Base-by-base conservation (phyloP, 2,888 invertebrate genomes). In the Ennomos erosarius region DNA sequence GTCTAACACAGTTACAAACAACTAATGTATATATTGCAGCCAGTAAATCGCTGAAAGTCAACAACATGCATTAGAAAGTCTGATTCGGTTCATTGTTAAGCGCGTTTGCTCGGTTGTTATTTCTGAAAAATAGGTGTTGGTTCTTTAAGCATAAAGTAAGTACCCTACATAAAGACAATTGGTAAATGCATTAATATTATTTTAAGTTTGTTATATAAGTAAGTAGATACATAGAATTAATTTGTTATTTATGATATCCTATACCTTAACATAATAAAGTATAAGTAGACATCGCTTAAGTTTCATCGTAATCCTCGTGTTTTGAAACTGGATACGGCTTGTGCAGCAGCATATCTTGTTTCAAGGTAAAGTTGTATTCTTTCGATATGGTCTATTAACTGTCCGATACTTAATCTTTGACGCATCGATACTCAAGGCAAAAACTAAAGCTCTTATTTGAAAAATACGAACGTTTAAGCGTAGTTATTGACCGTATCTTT, bases 301-400 rank as follows among this genome's bases (percentile, higher is more conserved):
- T 53, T 53, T 44, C 47, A 46, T 39, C 26, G 39, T 33, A 33
- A 10, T 52, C 36, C 46, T 67, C 56, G 62, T 75, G 71, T 78
- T 79, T 71, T 71, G 84, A 74, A 75, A 85, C 70, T 63, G 57
- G 76, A 85, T 78, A 79, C 68, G 57, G 55, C 26, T 52, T 54
- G 51, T 36, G 55, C 37, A 50, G 63, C 56, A 57, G 59, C 50
- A 65, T 74, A 69, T 84, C 76, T 70, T 73, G 66, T 76, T 78
- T 70, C 82, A 83, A 82, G 78, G 79, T 71, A 73, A 81, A 71
- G 76, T 76, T 77, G 74, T 76, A 76, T 77, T 78, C 79, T 81
- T 82, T 78, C 75, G 83, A 73, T 78, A 74, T 74, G 80, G 80
- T 84, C 84, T 84, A 79, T 77, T 83, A 71, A 76, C 57, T 67